Base-by-base conservation (phyloP, 2,888 invertebrate genomes). In the Mycalesis mineus region DNA sequence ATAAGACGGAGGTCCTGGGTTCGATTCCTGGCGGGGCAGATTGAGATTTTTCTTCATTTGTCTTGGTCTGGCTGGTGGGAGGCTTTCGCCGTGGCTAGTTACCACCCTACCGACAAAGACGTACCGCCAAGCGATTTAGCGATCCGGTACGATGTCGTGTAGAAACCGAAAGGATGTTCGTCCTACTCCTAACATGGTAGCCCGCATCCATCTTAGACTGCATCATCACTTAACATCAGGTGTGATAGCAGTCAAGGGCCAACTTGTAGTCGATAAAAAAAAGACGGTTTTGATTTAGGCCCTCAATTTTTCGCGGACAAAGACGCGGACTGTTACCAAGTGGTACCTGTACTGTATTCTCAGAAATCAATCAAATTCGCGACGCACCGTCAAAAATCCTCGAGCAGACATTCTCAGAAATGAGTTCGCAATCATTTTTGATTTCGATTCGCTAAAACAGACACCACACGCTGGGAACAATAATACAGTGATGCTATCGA, bases 281-380 rank as follows among this genome's bases (percentile, higher is more conserved):
- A 33, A 33, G 7, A 33, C 3, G 2, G 7, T 29, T 29, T 29
- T 4, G 4, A 22, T 22, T 5, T 22, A 4, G 5, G 5, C 2
- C 22, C 3, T 22, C 2, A 4, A 22, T 22, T 22, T 4, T 22
- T 22, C 2, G 22, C 22, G 22, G 22, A 2, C 5, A 22, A 22
- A 22, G 5, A 4, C 5, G 2, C 22, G 2, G 22, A 4, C 5
- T 22, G 22, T 22, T 5, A 22, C 22, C 22, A 5, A 22, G 2
- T 4, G 22, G 22, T 22, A 22, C 2, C 22, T 22, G 22, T 22
- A 22, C 22, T 22, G 5, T n/a, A 28, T 33, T 47, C 47, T 11
- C 11, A 15, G 47, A 47, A 47, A 47, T 33, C 31, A 47, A 33
- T 33, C 33, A 47, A 47, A 33, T 47, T 47, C 33, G 31, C 31